A percentile compares a stretch with the other conserved stretches of the same genome.
phyloP scores from a whole-genome alignment of 2,888 invertebrate species.

The Aelia acuminata region DNA sequence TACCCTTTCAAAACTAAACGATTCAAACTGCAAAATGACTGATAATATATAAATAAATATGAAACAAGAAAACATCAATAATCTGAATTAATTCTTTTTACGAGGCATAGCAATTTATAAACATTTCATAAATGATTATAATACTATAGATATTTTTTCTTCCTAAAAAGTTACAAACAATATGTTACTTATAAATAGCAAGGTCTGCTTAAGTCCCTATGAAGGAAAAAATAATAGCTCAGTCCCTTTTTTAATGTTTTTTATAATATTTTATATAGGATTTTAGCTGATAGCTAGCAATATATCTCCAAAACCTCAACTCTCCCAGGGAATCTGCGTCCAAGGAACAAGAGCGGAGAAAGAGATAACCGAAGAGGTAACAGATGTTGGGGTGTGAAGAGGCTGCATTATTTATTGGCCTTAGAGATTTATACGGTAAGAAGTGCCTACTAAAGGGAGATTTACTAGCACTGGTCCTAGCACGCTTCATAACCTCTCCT shows the following conservation, averaged over 20 bases:
- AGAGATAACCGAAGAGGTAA: slow-evolving; percentile 15
- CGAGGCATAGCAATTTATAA: no score
- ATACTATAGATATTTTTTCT: no score
- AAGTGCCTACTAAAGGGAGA: slow-evolving; percentile 31
- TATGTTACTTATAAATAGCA: no score
- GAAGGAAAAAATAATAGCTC: no score
- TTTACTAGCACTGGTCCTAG: not conserved
- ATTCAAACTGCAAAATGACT: no score
- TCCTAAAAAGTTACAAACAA: no score
- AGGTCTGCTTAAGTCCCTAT: no score
- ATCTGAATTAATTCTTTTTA: no score
- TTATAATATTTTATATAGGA: not conserved
- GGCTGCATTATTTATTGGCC: slow-evolving; percentile 33
- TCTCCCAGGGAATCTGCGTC: not conserved
- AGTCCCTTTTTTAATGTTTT: not conserved
- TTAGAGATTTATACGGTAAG: slow-evolving; percentile 16
- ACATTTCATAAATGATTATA: no score
- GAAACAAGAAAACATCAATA: no score
- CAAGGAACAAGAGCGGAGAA: not conserved
- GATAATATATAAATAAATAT: no score
- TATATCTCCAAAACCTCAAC: not conserved
- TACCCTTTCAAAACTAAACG: no score
- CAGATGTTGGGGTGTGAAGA: slow-evolving; percentile 35
- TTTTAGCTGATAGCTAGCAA: not conserved
- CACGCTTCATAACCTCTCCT: slow-evolving; percentile 29